phyloP scores from a whole-genome alignment of 2,113 vertebrate species.

The Epinephelus lanceolatus region DNA sequence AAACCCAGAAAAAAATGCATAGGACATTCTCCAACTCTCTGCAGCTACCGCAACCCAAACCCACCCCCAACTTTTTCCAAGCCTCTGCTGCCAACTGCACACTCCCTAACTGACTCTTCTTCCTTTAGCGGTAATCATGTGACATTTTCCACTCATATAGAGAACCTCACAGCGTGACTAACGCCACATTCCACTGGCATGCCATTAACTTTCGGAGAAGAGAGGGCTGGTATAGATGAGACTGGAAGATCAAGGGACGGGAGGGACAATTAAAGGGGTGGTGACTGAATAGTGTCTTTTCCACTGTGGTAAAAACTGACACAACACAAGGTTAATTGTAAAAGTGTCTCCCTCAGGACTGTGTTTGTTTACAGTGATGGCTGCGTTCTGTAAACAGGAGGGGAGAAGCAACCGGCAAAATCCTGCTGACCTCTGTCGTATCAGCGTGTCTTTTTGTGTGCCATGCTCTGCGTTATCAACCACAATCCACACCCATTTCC shows the following conservation, averaged over 20 bases:
- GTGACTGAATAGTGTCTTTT: slow-evolving; percentile 16
- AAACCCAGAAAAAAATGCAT: slow-evolving; percentile 17
- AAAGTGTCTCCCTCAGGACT: slow-evolving; percentile 16
- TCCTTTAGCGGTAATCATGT: slow-evolving; percentile 21
- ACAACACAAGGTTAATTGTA: slow-evolving; percentile 12
- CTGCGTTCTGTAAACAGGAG: slow-evolving; percentile 65
- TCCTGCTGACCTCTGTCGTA: slow-evolving; percentile 33
- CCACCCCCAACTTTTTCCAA: slow-evolving; percentile 13
- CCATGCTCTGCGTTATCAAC: slow-evolving; percentile 37
- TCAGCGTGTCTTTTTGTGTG: slow-evolving; percentile 26
- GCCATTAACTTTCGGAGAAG: slow-evolving; percentile 3
- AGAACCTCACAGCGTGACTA: slow-evolving; percentile 15
- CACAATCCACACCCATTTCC: slow-evolving; percentile 65
- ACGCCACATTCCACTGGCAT: slow-evolving; percentile 41
- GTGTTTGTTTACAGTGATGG: slow-evolving; percentile 63
- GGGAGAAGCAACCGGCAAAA: slow-evolving; percentile 40
- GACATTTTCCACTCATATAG: slow-evolving; percentile 34
- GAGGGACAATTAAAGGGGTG: background rate
- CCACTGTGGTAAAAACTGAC: slow-evolving; percentile 21
- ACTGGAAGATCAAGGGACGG: slow-evolving; percentile 6
- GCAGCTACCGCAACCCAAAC: slow-evolving; percentile 1
- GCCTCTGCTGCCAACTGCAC: slow-evolving; percentile 27
- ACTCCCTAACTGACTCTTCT: background rate
- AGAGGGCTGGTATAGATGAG: background rate
- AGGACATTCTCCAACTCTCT: slow-evolving; percentile 23